Evolutionary conservation across 2,888 invertebrate genomes (phyloP), one percentile per base, ranked within the genome.

Genomic region (Gymnosoma rotundatum): DNA sequence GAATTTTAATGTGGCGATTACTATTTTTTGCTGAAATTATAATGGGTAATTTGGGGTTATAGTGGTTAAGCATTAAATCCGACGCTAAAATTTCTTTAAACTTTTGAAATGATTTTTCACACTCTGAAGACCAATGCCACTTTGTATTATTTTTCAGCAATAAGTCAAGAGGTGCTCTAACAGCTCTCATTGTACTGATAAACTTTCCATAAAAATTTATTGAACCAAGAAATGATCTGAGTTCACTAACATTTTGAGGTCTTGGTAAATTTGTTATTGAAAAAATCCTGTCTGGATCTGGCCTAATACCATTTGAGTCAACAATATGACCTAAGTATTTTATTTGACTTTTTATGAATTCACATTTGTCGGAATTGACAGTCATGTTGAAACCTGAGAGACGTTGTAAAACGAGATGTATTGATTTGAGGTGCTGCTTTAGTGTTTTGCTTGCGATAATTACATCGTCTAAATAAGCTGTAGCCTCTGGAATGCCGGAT

Each of bases 171-270:
- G 81, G 86, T 45, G 61, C 21, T 54, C 85, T 61, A 16, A 83
- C 12, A 0, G 18, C 4, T 38, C 75, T 64, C 60, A 86, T 83
- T 56, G 69, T 16, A 10, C 56, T 25, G 10, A 86, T 69, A 25
- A 79, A 87, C 72, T 86, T 86, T 1, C 83, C 75, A 42, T 85
- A 83, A 25, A 75, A 86, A 64, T 87, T 86, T 12, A 86, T 72
- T 16, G 83, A 73, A 9, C 85, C 85, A 38, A 87, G 70, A 63
- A 81, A 80, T 64, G 82, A 80, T 42, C 42, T 42, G 6, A 42
- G 42, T 42, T 42, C 42, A 42, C 42, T 42, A 0, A 42, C 32
- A 25, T 82, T 79, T 48, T 32, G 48, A 25, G 83, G 85, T 76
- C 54, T 52, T 21, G 79, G 81, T 75, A 85, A 66, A 52, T 83